Base-by-base conservation (phyloP, 2,888 invertebrate species). In the Heliconius cydno region DNA sequence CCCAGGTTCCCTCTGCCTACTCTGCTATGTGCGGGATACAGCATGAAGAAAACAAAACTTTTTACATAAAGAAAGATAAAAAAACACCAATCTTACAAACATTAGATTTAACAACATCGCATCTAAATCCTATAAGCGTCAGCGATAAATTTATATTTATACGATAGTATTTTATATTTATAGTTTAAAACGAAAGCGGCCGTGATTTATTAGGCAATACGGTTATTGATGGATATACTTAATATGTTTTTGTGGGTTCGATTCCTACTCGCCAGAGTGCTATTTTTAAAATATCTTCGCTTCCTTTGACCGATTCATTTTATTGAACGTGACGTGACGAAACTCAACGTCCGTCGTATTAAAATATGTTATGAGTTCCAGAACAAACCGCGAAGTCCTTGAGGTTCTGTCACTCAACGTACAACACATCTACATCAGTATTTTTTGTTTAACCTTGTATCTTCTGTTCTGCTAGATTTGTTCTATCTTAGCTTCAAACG, bases 121-220 rank as follows among this genome's bases (percentile, higher is more conserved):
- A 41, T 75, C 38, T 38, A 75, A 25, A 75, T 65, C 25, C 65
- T 65, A 46, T 65, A 41, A 75, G 60, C 63, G 74, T 75, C 72
- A 28, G 74, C 41, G 63, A 74, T 75, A 75, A 75, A 75, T 70
- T 70, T 70, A 46, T 70, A 41, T 70, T 70, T 46, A 70, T 70
- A 75, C 41, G 75, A 75, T 63, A 75, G 65, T 75, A 75, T 75
- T 75, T 75, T 75, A 75, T 75, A 63, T 73, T 75, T 65, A 15
- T 25, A 41, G 65, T 38, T 28, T 65, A 25, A 38, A 75, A 65
- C 73, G 73, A 60, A 65, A 19, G 19, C 19, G 38, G 15, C 19
- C 38, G 75, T 75, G 75, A 75, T 75, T 75, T 75, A 75, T 75
- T 60, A 60, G n/a, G 73, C 28, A 65, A 41, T 75, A 65, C 65